These are phyloP conservation scores for Donacobius atricapilla DNA, from an alignment of 2,113 vertebrate genomes.

Conservation along the genomic window DNA sequence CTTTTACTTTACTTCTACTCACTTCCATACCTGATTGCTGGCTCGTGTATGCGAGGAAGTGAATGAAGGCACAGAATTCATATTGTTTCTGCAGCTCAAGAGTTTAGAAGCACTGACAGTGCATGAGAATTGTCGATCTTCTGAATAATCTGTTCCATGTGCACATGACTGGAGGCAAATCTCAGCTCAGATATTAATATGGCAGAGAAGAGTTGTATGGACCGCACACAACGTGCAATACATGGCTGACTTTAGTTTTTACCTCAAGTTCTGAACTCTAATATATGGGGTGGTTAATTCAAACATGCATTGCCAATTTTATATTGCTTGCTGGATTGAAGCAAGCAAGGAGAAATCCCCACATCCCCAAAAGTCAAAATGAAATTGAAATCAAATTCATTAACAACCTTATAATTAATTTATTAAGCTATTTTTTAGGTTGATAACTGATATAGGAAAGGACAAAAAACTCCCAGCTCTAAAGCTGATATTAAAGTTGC, in stretches of 20 bases:
- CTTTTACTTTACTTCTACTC: neutral
- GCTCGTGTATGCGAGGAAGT: accelerated
- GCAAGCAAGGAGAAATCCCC: neutral
- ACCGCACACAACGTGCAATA: neutral
- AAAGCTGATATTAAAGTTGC: neutral
- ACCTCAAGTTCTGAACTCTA: neutral
- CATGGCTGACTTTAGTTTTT: neutral
- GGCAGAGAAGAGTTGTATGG: neutral
- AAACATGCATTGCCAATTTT: neutral
- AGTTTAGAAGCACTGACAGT: neutral
- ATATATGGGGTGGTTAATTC: neutral
- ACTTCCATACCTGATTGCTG: neutral
- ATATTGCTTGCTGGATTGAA: neutral
- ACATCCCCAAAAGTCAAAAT: neutral
- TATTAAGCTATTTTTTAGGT: neutral
- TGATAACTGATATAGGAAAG: neutral
- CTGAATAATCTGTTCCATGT: neutral
- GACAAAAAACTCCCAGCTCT: neutral
- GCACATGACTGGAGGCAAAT: neutral
- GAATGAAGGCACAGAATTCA: neutral
- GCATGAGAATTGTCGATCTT: neutral
- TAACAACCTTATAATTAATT: neutral
- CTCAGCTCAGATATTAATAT: neutral
- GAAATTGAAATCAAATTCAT: neutral
- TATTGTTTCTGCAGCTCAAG: neutral